These are phyloP conservation scores for Myrmecobius fasciatus DNA, from an alignment of 2,113 vertebrate genomes.

Conservation along the genomic window DNA sequence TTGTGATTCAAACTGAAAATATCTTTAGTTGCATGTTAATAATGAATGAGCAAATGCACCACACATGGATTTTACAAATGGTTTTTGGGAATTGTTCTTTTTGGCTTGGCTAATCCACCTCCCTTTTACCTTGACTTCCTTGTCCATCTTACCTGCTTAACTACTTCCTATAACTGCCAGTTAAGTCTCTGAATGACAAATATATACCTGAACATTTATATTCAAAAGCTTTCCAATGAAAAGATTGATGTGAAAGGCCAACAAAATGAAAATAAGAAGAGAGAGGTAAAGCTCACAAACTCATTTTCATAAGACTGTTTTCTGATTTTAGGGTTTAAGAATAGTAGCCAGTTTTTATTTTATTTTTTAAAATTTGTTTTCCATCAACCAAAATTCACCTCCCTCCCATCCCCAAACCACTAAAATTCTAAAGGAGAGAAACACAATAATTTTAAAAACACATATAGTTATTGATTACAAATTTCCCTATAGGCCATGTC, in stretches of 20 bases:
- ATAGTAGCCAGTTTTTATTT: not conserved
- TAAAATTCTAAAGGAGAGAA: not conserved
- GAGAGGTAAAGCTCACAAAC: not conserved
- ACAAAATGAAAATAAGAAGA: not conserved
- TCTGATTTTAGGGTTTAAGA: not conserved
- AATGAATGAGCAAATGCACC: not conserved
- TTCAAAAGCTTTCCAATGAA: not conserved
- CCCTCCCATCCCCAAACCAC: not conserved
- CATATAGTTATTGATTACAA: not conserved
- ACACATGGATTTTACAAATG: not conserved
- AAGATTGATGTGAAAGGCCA: not conserved
- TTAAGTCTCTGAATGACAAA: not conserved
- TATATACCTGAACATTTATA: not conserved
- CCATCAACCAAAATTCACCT: not conserved
- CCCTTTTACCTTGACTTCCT: not conserved
- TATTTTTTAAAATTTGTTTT: not conserved
- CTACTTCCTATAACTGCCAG: not conserved
- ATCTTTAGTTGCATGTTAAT: not conserved
- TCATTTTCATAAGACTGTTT: not conserved
- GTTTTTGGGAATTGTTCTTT: not conserved
- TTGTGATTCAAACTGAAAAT: not conserved
- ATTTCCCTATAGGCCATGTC: not conserved
- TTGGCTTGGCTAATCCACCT: not conserved
- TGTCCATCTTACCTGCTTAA: not conserved
- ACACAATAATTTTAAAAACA: not conserved